Evolutionary conservation across 2,888 invertebrate species (phyloP), one percentile per base, ranked within the genome.

Genomic region (Tenthredo notha): DNA sequence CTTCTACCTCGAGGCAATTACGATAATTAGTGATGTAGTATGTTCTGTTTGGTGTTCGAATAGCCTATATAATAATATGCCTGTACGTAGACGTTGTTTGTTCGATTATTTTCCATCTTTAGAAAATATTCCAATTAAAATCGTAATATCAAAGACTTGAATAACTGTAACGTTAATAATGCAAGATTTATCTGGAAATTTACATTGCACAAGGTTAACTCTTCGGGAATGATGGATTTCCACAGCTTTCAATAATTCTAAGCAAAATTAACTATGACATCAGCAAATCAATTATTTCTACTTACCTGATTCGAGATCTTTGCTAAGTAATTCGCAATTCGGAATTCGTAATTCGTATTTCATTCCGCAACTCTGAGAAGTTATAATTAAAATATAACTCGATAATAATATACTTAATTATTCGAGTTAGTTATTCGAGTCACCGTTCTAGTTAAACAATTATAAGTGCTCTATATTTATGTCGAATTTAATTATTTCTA

Each of bases 201-300:
- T 77, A 40, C 29, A 37, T 33, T 33, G 33, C 33, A 33, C 75
- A 77, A 77, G 77, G 77, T 33, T 77, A 18, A 77, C 77, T 77
- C 77, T 77, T 77, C 77, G 61, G 61, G 6, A 37, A 37, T 40
- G n/a, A 80, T 3, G 9, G 12, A 80, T n/a, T 18, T 1, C 58
- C 25, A 37, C 54, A 61, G 25, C 58, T 58, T 80, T 80, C 25
- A 21, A 80, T 61, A 7, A 80, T 61, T 80, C 58, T 61, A 10
- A 61, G 37, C 80, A 80, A 61, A 80, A 25, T 12, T 40, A 2
- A n/a, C 2, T 21, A 40, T 61, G 12, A 21, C 43, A 40, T 21
- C n/a, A 61, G 15, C 21, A 18, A 40, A 78, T 78, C 61, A 61
- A 80, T 80, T 37, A 61, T 15, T 58, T 54, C 54, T 12, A 40